Percentiles rank a stretch among this genome's conserved stretches.
These are phyloP conservation scores for Itoplectis maculator DNA, from an alignment of 2,888 invertebrate genomes.

Conservation along the genomic window DNA sequence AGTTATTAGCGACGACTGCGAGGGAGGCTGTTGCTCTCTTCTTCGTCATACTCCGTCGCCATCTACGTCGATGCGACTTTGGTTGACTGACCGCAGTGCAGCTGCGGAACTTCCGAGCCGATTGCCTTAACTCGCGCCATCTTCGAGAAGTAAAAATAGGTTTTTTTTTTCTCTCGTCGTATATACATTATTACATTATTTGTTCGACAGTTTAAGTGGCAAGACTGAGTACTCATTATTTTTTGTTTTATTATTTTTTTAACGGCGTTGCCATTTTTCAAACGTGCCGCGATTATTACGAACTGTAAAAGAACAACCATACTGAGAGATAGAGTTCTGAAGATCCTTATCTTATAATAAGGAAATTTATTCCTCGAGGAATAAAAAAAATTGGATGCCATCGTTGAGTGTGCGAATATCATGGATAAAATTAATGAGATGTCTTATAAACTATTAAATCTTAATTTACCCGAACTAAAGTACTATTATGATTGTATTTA, in stretches of 20 bases:
- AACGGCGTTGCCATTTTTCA: slow-evolving; percentile 14
- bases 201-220: not conserved
- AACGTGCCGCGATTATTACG: slow-evolving; percentile 38
- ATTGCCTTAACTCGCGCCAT: slow-evolving; percentile 60
- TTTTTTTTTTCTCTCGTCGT: too few relatives aligned
- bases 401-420: slow-evolving; percentile 12
- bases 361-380: slow-evolving; percentile 36
- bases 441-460: too few relatives aligned
- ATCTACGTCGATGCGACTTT: slow-evolving; percentile 64
- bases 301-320: not conserved
- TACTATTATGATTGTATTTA: too few relatives aligned
- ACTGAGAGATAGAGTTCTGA: not conserved
- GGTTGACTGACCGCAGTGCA: slow-evolving; percentile 74
- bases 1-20: slow-evolving; percentile 35
- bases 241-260: slow-evolving; percentile 2
- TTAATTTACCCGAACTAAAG: not conserved
- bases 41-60: slow-evolving; percentile 43
- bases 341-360: slow-evolving; percentile 29
- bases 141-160: too few relatives aligned
- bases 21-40: slow-evolving; percentile 16
- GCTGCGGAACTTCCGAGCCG: slow-evolving; percentile 64
- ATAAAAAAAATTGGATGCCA: slow-evolving; percentile 38
- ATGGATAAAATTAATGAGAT: too few relatives aligned
- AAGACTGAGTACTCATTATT: not conserved
- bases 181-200: too few relatives aligned